These are phyloP conservation scores for Drosophila monieri DNA, from an alignment of 2,888 invertebrate species.

Conservation along the genomic window DNA sequence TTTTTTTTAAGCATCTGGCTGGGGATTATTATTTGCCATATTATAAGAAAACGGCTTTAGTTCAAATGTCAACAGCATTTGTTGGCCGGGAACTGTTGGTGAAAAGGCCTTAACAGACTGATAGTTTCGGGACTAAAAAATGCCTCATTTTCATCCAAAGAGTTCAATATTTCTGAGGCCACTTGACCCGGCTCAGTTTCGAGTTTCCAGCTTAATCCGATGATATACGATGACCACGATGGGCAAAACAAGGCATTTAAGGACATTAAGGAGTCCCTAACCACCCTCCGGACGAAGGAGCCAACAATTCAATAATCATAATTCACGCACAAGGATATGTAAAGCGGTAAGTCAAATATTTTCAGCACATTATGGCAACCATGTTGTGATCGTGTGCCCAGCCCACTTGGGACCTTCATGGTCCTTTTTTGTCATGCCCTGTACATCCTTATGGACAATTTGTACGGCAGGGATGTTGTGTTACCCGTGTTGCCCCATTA, in stretches of 20 bases:
- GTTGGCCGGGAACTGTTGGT: constrained; percentile 36
- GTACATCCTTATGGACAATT: constrained; percentile 26
- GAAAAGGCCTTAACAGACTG: neutral
- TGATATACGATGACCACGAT: constrained; percentile 33
- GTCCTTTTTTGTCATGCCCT: constrained; percentile 39
- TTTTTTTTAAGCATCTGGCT: constrained; percentile 68
- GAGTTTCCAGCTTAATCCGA: constrained; percentile 25
- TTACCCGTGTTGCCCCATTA: constrained; percentile 63
- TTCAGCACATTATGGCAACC: constrained; percentile 69
- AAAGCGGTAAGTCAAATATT: constrained; percentile 80
- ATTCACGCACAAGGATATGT: constrained; percentile 64
- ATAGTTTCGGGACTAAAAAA: neutral
- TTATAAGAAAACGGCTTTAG: constrained; percentile 77
- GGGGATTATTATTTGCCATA: constrained; percentile 79
- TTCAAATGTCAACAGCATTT: constrained; percentile 78
- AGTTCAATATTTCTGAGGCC: neutral
- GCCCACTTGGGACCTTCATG: constrained; percentile 62
- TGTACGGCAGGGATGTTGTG: constrained; percentile 48
- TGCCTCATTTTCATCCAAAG: neutral
- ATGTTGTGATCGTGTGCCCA: constrained; percentile 81
- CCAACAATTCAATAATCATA: constrained; percentile 65
- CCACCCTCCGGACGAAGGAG: neutral
- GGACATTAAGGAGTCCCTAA: constrained; percentile 22
- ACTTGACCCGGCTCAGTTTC: constrained; percentile 20
- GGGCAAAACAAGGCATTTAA: constrained; percentile 18